Conservation (phyloP, 2,888 invertebrate genomes). For the Cactoblastis cactorum region DNA sequence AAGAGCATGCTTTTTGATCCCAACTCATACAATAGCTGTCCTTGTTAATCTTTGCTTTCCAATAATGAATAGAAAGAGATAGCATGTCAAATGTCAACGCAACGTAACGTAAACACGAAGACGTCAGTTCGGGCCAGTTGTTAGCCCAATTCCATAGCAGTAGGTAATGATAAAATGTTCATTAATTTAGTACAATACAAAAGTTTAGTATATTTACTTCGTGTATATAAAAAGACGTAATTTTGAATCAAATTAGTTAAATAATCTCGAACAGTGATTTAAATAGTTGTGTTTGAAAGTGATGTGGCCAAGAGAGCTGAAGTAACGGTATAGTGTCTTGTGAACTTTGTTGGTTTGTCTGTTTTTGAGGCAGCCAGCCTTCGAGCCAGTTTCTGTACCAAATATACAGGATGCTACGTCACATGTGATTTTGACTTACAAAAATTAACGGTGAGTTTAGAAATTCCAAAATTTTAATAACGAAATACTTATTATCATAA, state of each 20-base stretch:
- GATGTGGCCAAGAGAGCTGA: constrained; percentile 39
- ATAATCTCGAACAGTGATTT: constrained; percentile 23
- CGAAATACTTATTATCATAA: no score
- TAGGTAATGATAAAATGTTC: constrained; percentile 30
- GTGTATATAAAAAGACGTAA: not conserved
- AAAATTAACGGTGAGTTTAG: constrained; percentile 27
- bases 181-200: not conserved
- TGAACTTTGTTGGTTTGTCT: constrained; percentile 48
- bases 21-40: constrained; percentile 26
- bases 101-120: constrained; percentile 61
- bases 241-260: not conserved
- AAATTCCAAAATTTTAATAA: no score
- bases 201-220: not conserved
- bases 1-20: constrained; percentile 23
- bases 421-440: constrained; percentile 41
- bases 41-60: constrained; percentile 27
- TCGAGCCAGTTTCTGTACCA: constrained; percentile 46
- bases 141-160: constrained; percentile 51
- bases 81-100: constrained; percentile 41
- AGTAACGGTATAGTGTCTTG: constrained; percentile 59
- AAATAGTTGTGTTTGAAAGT: constrained; percentile 25
- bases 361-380: constrained; percentile 55
- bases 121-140: constrained; percentile 48
- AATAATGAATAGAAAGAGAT: constrained; percentile 33
- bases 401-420: constrained; percentile 49